Evolutionary conservation across 35 echinoderm and acorn worm species (phyloP), one percentile per base, ranked within the genome.

Genomic region (Apostichopus japonicus): DNA sequence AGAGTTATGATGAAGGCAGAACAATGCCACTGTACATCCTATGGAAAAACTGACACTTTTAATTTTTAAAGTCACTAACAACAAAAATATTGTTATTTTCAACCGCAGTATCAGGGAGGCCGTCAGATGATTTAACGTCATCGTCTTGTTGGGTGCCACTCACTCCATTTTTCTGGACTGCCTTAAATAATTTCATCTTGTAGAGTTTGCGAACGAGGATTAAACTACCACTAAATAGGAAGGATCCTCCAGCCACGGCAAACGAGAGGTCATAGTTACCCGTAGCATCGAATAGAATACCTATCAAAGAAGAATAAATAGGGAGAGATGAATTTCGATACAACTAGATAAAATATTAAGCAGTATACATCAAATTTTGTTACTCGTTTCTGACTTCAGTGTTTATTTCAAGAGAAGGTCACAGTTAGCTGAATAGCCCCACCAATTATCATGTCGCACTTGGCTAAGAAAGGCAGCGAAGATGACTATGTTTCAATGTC

Each of bases 201-300:
- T 89, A 89, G 6, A 72, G 3, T 6, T 65, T 23, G 24, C 53
- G 19, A 54, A 72, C 17, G 5, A 72, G 19, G 14, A 73, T 89
- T 15, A 89, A 33, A 10, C 13, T 72, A 62, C 86, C 86, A 23
- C 86, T 89, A 33, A 89, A 53, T 19, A 89, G 22, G 21, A 79
- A 78, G 22, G 54, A 56, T 19, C 33, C 61, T 17, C 90, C 90
- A 9, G 90, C 72, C 5, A 58, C 71, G 53, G 73, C 76, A 72
- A 91, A 91, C 1, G 90, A 91, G 4, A 52, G n/a, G 23, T 91
- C 90, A 56, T 78, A 91, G 77, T 91, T 79, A 10, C 76, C 72
- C 23, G 90, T 79, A 22, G 54, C 72, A 72, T 91, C 90, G 55
- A 78, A 91, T 22, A 91, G 53, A 57, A 59, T 55, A 23, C 90